Evolutionary conservation across 2,888 invertebrate species (phyloP), one percentile per base, ranked within the genome.

Genomic region (Archips xylosteana): DNA sequence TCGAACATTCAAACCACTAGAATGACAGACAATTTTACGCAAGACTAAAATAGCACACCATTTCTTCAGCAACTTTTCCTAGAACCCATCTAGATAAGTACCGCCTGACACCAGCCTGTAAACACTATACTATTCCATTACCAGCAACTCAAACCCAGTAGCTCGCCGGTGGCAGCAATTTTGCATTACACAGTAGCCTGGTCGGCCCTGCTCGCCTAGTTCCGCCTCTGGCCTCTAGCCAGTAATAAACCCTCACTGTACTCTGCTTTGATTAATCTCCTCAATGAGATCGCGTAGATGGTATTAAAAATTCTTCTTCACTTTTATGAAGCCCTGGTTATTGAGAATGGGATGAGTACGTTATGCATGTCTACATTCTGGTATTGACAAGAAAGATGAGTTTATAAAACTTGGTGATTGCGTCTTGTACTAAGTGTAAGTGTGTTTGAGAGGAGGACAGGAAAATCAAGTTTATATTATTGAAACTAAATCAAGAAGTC

Each of bases 101-200:
- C 10, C 63, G 32, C 47, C 47, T 47, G 63, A 47, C 63, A 51
- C 65, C 34, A 64, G 36, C 51, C 10, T 32, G 10, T 65, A 65
- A 65, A 49, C 65, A 65, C 54, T 23, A 8, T 23, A 51, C 54
- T 36, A 72, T 60, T 63, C 12, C 51, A 64, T 70, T 45, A 70
- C 23, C 62, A 62, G 15, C 77, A 76, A 70, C 49, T 60, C 68
- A 76, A 74, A 77, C 73, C 75, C 76, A 78, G 82, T 80, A 79
- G 82, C 83, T 74, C 72, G 71, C 74, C 76, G 45, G 60, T 69
- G 65, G 65, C 78, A 71, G 65, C 78, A 73, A 75, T 78, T 74
- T 74, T 76, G 76, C 76, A 80, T 81, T 82, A 82, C 79, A 79
- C 85, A 73, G 87, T 82, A 87, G 87, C 86, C 80, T 62, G 64